Evolutionary conservation across 2,113 vertebrate species (phyloP), one percentile per base, ranked within the genome.

Genomic region (Chloropsis cyanopogon): DNA sequence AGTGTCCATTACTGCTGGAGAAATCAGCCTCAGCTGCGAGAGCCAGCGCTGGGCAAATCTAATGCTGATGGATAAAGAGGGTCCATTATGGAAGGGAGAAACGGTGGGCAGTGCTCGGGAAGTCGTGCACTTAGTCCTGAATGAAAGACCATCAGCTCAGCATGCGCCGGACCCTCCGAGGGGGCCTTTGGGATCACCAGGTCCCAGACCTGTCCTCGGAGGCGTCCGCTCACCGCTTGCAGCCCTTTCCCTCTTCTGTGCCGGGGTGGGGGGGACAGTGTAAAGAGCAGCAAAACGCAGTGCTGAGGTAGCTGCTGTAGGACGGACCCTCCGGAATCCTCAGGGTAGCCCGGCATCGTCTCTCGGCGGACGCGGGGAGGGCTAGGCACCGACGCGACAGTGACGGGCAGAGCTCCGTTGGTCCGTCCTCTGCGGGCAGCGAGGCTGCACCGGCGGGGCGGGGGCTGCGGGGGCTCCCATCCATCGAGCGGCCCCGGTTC

Each of bases 101-200:
- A 50, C 10, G 37, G 24, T 33, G 72, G 77, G 69, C 88, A 92
- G 87, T 3, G 9, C 69, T 76, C 6, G 3, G 84, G 6, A 61
- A 53, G 65, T 31, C 31, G 3, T 6, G 64, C 50, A 23, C 41
- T 77, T 47, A 33, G 80, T 47, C 60, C 37, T 7, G 37, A 80
- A 37, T 15, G 54, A 79, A 49, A 44, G 28, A 44, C 42, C 78
- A 64, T 35, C 54, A 14, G 35, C 39, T 92, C 26, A 6, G 65
- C 41, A 3, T 9, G 60, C 0, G 2, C 52, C 2, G 3, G 4
- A 53, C 24, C 46, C 37, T 49, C 77, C 11, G 4, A 46, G 37
- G 63, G 46, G 28, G 23, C 54, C 49, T 31, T 39, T 25, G 76
- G 73, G 68, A 35, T 63, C 26, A 6, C 33, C 71, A 44, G 29